Conservation (phyloP, 2,888 invertebrate species). For the Carterocephalus palaemon region DNA sequence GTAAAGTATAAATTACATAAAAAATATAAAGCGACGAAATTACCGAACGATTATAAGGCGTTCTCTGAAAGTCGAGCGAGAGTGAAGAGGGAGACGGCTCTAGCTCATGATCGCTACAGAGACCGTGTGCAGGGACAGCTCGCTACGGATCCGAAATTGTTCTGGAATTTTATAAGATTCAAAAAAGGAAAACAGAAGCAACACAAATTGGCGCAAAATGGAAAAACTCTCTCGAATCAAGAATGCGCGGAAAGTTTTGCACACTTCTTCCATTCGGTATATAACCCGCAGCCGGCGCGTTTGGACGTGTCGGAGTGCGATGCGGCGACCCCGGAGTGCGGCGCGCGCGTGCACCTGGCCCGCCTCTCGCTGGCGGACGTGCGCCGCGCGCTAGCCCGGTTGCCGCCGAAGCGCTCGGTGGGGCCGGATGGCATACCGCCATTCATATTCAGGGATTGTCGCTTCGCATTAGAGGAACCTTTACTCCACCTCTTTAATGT, state of each 20-base stretch:
- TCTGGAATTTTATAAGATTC: background rate
- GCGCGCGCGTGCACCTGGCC: no score
- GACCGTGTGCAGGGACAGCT: background rate
- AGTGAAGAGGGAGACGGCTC: background rate
- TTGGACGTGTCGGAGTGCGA: no score
- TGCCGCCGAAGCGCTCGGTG: slow-evolving; percentile 23
- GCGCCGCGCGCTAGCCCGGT: no score
- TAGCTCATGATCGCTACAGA: slow-evolving; percentile 1
- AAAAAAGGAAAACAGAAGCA: background rate
- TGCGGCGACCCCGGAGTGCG: no score
- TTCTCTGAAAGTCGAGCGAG: background rate
- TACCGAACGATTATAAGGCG: background rate
- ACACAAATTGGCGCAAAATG: background rate
- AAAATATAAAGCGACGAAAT: background rate
- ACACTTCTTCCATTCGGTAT: no score
- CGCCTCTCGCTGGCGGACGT: no score
- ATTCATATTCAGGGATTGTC: slow-evolving; percentile 19
- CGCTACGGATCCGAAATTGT: background rate
- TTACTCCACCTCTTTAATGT: slow-evolving; percentile 18
- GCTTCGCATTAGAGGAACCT: background rate
- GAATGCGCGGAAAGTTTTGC: no score
- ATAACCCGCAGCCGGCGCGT: no score
- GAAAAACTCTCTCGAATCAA: background rate
- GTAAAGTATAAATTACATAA: background rate
- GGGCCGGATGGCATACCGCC: slow-evolving; percentile 26